Percentiles rank a stretch among this genome's conserved stretches.
Evolutionary conservation across 64 coral and sea anemone species (phyloP).

Genomic region (Montipora cactus): DNA sequence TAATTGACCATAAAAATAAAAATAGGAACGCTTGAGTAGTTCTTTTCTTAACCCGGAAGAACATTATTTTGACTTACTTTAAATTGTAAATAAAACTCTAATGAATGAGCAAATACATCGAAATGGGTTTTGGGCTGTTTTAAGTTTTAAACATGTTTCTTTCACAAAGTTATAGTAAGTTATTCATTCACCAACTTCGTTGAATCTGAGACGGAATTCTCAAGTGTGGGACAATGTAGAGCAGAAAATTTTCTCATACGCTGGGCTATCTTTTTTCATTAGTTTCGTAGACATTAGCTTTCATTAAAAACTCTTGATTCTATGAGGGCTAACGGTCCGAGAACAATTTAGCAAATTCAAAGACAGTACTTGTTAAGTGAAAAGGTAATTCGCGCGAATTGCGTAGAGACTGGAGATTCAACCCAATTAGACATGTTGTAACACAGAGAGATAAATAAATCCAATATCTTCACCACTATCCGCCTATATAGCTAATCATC

Average conservation of each 20-base stretch:
- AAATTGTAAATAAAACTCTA: background rate
- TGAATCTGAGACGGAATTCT: too few relatives aligned
- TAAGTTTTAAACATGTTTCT: too few relatives aligned
- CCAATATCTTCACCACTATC: background rate
- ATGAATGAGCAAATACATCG: too few relatives aligned
- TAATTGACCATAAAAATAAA: background rate
- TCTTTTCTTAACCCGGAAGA: background rate
- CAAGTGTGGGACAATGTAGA: too few relatives aligned
- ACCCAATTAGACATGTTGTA: background rate
- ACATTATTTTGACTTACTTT: background rate
- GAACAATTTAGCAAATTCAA: background rate
- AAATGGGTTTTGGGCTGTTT: too few relatives aligned
- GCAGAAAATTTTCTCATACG: too few relatives aligned
- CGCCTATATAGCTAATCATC: too few relatives aligned
- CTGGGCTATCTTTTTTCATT: too few relatives aligned
- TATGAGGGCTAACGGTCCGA: background rate
- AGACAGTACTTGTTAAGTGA: background rate
- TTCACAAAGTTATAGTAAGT: too few relatives aligned
- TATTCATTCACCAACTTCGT: too few relatives aligned
- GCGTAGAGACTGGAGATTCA: background rate
- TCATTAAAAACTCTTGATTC: too few relatives aligned
- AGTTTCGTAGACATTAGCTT: too few relatives aligned
- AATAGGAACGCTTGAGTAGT: background rate
- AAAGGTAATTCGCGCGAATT: background rate
- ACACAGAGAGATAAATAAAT: background rate